Base-by-base conservation (phyloP, 2,888 invertebrate genomes). In the Leptinotarsa juncta region DNA sequence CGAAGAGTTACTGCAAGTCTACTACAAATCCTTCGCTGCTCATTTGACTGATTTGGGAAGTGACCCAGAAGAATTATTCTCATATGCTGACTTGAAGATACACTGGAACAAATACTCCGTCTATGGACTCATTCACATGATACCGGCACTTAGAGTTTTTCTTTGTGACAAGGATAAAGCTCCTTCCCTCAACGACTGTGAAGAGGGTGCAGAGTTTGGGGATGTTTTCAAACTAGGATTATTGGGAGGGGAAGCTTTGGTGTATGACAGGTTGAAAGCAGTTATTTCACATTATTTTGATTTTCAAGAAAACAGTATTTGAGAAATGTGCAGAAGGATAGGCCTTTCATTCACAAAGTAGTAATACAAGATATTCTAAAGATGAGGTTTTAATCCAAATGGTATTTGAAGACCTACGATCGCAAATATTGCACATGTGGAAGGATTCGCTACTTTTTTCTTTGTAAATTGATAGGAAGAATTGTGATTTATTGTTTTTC, bases 61-160 rank as follows among this genome's bases (percentile, higher is more conserved):
- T 53, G 67, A 74, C 50, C 74, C 74, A 10, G n/a, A 67, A n/a
- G 65, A 74, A 66, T 55, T 74, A 2, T 74, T 74, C 20, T 42
- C 67, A 14, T 71, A 57, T 42, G 15, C 60, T 32, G 42, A 67
- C 23, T 48, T 74, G 26, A 67, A 51, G 62, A 51, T 51, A 50
- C 74, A 74, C 42, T 74, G 74, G 74, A 67, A n/a, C 23, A 67
- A 49, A 23, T 74, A 75, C 48, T 75, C 69, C 4, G 10, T 51
- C 14, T 72, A 49, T 26, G 75, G 75, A 5, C 0, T 75, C 4
- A 66, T 72, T 16, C 48, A 51, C 16, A 66, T 48, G 12, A 20
- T 20, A 3, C 42, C 42, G 12, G 16, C 49, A 12, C 42, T 75
- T n/a, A 70, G 49, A 49, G 20, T 75, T 42, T 32, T 67, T 3